These are phyloP conservation scores for Syrmaticus mikado DNA, from an alignment of 2,113 vertebrate species.

Conservation along the genomic window DNA sequence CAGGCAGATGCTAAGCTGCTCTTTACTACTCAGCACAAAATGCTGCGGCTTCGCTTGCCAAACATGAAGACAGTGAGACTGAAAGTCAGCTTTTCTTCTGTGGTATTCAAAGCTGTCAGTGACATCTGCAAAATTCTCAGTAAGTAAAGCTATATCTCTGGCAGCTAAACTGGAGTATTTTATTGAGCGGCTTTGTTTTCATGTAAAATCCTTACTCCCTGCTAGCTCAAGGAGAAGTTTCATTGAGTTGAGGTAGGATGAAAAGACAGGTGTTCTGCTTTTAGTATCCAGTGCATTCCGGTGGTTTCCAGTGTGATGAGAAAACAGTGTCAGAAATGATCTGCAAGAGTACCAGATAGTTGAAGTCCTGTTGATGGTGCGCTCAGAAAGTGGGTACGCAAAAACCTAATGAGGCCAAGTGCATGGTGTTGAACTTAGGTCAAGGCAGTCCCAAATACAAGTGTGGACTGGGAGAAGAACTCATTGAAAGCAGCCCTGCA, in stretches of 20 bases:
- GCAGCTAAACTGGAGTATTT: background rate
- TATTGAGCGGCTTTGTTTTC: background rate
- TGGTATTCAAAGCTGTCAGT: slow-evolving; percentile 90
- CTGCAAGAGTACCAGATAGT: background rate
- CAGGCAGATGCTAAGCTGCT: slow-evolving; percentile 92
- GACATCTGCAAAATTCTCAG: slow-evolving; percentile 93
- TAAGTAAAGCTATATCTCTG: slow-evolving; percentile 77
- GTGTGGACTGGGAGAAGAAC: too few relatives aligned
- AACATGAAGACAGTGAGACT: slow-evolving; percentile 90
- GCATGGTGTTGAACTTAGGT: too few relatives aligned
- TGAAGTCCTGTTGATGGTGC: background rate
- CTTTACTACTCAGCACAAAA: slow-evolving; percentile 94
- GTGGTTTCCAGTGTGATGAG: background rate
- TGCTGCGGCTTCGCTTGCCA: slow-evolving; percentile 89
- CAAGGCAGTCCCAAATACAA: too few relatives aligned
- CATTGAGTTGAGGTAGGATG: background rate
- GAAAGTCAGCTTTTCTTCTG: slow-evolving; percentile 89
- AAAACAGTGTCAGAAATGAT: background rate
- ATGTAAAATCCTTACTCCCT: background rate
- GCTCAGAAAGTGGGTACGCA: too few relatives aligned
- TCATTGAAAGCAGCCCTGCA: too few relatives aligned
- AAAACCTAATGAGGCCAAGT: too few relatives aligned
- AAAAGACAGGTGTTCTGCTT: background rate
- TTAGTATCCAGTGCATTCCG: background rate
- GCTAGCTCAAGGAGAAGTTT: background rate